Percentiles rank a stretch among this genome's conserved stretches.
These are phyloP conservation scores for Ruditapes philippinarum DNA, from an alignment of 1,140 invertebrate genomes.

Conservation along the genomic window DNA sequence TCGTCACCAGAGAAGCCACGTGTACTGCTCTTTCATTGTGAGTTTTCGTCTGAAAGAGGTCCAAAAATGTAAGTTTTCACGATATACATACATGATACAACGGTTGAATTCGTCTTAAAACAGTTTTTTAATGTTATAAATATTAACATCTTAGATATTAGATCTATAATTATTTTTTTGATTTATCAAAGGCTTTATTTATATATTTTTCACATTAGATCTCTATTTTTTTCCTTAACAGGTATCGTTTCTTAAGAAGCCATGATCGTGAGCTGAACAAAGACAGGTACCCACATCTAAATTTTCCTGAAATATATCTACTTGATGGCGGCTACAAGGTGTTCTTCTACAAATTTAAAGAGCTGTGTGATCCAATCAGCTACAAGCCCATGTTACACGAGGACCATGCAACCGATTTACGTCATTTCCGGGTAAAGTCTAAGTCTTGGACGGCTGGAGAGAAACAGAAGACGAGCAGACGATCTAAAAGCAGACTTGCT, in stretches of 20 bases:
- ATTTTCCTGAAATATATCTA: constrained; percentile 98
- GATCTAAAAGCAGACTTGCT: constrained; percentile 22
- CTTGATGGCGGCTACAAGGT: constrained; percentile 97
- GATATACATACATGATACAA: too few species aligned
- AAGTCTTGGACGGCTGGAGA: constrained; percentile 89
- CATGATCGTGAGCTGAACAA: constrained; percentile 94
- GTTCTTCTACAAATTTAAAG: constrained; percentile 90
- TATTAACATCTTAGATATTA: too few species aligned
- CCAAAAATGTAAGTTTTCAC: constrained; percentile 76
- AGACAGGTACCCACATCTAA: constrained; percentile 94
- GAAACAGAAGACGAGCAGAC: constrained; percentile 57
- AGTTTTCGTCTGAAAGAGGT: constrained; percentile 96
- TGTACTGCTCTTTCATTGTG: constrained; percentile 98
- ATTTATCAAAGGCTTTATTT: too few species aligned
- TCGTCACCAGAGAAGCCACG: constrained; percentile 87
- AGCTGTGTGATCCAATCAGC: constrained; percentile 5
- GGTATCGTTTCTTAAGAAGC: constrained; percentile 92
- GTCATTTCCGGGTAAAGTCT: constrained; percentile 92
- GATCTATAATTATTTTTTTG: too few species aligned
- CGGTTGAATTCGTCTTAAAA: too few species aligned
- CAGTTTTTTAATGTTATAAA: too few species aligned
- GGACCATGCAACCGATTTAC: constrained; percentile 90
- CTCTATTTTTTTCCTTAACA: constrained; percentile 2
- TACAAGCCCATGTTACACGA: constrained; percentile 62
- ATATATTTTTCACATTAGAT: too few species aligned